Conservation (phyloP, 2,888 invertebrate genomes). For the Branchipolynoe longqiensis region DNA sequence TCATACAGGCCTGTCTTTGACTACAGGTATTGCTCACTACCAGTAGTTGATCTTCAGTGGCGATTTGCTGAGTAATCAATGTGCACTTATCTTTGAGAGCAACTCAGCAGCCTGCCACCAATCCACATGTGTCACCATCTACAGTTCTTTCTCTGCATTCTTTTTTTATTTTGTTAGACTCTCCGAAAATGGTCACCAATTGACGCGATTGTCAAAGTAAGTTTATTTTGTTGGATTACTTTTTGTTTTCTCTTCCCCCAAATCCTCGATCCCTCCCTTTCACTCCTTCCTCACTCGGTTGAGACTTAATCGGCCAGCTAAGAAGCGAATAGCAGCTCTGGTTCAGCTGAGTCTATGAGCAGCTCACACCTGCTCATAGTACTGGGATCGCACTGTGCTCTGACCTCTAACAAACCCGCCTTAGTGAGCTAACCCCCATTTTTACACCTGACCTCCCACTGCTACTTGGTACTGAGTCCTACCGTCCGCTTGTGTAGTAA, state of each 20-base stretch:
- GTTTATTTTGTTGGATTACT: conserved; percentile 43
- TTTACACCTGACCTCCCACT: not conserved
- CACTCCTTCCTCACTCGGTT: too few relatives aligned
- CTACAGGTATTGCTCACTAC: too few relatives aligned
- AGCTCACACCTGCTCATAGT: not conserved
- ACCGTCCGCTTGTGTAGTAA: conserved; percentile 18
- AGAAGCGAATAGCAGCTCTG: too few relatives aligned
- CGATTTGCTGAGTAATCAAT: too few relatives aligned
- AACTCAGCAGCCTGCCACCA: too few relatives aligned
- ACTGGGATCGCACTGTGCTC: conserved; percentile 4
- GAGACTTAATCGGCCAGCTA: too few relatives aligned
- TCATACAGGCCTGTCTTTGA: too few relatives aligned
- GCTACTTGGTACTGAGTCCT: not conserved
- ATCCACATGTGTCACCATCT: conserved; percentile 2
- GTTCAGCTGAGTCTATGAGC: too few relatives aligned
- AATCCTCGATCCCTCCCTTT: not conserved
- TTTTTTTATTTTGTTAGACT: conserved; percentile 52
- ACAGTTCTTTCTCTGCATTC: conserved; percentile 24
- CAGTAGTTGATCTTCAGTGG: too few relatives aligned
- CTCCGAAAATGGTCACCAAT: conserved; percentile 52
- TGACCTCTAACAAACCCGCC: too few relatives aligned
- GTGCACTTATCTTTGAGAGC: too few relatives aligned
- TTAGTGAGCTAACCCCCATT: conserved; percentile 19
- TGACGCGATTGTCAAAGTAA: conserved; percentile 47
- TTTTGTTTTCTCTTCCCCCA: conserved; percentile 4